phyloP scores from a whole-genome alignment of 1,140 invertebrate genomes.

The Metaphire vulgaris region DNA sequence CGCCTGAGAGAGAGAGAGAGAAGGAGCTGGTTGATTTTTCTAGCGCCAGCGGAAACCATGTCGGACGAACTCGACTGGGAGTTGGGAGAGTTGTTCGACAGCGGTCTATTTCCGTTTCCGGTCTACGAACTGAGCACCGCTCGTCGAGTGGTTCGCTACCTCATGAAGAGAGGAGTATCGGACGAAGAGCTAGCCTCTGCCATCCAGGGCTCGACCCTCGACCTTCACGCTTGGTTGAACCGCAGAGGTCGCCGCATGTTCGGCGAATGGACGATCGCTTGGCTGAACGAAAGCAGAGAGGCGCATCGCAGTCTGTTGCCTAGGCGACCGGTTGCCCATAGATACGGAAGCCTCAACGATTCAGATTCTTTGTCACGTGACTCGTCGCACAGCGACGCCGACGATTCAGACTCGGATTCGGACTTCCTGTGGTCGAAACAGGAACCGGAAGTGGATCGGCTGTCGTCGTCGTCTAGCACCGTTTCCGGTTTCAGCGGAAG shows the following conservation, averaged over 20 bases:
- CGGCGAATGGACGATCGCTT: conserved; percentile 27
- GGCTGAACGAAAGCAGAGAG: conserved; percentile 21
- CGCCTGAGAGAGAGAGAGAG: no score
- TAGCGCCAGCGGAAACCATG: no score
- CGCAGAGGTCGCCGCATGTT: conserved; percentile 12
- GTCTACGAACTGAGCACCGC: conserved; percentile 27
- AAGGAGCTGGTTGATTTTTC: no score
- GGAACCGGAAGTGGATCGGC: background rate
- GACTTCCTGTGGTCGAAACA: background rate
- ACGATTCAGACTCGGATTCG: background rate
- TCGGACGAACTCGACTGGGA: conserved; percentile 29
- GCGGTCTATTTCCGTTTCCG: conserved; percentile 19
- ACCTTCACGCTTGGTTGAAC: conserved; percentile 23
- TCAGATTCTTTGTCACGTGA: background rate
- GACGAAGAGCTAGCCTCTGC: conserved; percentile 24
- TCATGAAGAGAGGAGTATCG: conserved; percentile 13
- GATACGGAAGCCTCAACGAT: background rate
- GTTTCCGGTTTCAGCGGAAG: background rate
- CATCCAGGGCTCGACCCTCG: conserved; percentile 24
- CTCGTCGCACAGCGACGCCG: background rate
- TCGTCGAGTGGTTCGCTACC: conserved; percentile 21
- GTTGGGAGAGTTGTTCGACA: conserved; percentile 23
- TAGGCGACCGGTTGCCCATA: background rate
- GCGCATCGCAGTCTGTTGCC: background rate
- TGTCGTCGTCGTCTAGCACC: background rate